Conservation (phyloP, 2,888 invertebrate species). For the Actias luna region DNA sequence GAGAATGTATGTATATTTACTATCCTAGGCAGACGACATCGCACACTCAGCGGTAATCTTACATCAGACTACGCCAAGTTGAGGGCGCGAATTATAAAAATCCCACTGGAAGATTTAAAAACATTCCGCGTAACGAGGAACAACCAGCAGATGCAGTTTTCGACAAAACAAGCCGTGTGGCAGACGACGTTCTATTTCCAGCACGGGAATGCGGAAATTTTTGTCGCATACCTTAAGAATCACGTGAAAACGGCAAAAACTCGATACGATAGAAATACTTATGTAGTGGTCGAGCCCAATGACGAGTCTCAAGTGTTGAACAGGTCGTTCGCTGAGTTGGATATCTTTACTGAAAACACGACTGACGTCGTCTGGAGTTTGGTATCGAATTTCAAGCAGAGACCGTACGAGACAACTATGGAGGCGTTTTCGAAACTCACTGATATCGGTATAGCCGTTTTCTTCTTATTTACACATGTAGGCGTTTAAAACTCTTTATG, state of each 20-base stretch:
- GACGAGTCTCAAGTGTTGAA: conserved; percentile 85
- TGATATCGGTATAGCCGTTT: conserved; percentile 82
- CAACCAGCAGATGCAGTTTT: conserved; percentile 73
- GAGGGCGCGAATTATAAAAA: conserved; percentile 66
- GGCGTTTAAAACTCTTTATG: no score
- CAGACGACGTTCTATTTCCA: conserved; percentile 93
- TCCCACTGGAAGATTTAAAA: conserved; percentile 66
- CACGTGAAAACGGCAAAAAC: conserved; percentile 85
- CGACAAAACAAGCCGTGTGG: conserved; percentile 78
- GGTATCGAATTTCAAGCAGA: conserved; percentile 72
- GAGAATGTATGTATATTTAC: not conserved
- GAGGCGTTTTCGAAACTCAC: conserved; percentile 94
- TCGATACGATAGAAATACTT: conserved; percentile 84
- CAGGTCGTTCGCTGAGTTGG: conserved; percentile 93
- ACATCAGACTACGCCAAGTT: conserved; percentile 71
- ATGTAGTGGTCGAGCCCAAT: conserved; percentile 85
- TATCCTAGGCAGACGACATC: conserved; percentile 79
- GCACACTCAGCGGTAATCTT: conserved; percentile 81
- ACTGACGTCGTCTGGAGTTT: conserved; percentile 85
- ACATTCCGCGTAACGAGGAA: conserved; percentile 65
- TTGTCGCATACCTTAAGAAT: conserved; percentile 84
- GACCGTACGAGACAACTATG: conserved; percentile 92
- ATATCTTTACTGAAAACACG: conserved; percentile 88
- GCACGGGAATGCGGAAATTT: conserved; percentile 91
- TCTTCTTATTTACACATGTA: no score